phyloP scores from a whole-genome alignment of 1,140 invertebrate species.

The Mesaphorura yosii region DNA sequence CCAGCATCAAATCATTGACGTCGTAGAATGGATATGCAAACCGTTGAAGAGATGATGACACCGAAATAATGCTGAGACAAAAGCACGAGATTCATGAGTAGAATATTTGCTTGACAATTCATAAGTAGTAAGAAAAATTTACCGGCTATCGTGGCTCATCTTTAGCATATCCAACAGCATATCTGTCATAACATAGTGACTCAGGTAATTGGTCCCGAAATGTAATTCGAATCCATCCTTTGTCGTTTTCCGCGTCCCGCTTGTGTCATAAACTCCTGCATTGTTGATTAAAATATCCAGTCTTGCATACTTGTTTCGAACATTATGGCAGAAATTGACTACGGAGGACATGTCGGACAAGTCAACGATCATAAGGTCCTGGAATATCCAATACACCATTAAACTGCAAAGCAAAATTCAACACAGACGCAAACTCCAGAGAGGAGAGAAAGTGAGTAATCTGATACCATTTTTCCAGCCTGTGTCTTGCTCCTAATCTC shows the following conservation, averaged over 20 bases:
- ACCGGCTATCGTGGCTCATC: neutral
- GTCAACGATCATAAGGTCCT: slow-evolving; percentile 47
- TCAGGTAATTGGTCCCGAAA: slow-evolving; percentile 66
- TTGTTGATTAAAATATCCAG: slow-evolving; percentile 50
- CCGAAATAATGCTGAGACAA: neutral
- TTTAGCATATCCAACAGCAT: slow-evolving; percentile 3
- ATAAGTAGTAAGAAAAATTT: neutral
- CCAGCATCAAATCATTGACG: neutral
- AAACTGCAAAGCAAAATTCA: neutral
- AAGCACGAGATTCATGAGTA: neutral
- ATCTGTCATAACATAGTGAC: slow-evolving; percentile 72
- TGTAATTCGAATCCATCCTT: slow-evolving; percentile 72
- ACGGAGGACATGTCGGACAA: slow-evolving; percentile 60
- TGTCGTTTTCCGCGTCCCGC: slow-evolving; percentile 38
- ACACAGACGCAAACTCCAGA: neutral
- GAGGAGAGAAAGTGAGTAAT: no score
- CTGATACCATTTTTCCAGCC: neutral
- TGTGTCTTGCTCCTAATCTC: slow-evolving; percentile 4
- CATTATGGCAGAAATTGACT: slow-evolving; percentile 50
- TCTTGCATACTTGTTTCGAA: slow-evolving; percentile 46
- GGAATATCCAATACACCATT: slow-evolving; percentile 23
- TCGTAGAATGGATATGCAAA: neutral
- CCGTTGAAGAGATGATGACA: slow-evolving; percentile 2
- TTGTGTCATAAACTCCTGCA: slow-evolving; percentile 8
- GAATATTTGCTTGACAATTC: neutral